Base-by-base conservation (phyloP, 2,797 vertebrate species). In the Macroramphosus scolopax region DNA sequence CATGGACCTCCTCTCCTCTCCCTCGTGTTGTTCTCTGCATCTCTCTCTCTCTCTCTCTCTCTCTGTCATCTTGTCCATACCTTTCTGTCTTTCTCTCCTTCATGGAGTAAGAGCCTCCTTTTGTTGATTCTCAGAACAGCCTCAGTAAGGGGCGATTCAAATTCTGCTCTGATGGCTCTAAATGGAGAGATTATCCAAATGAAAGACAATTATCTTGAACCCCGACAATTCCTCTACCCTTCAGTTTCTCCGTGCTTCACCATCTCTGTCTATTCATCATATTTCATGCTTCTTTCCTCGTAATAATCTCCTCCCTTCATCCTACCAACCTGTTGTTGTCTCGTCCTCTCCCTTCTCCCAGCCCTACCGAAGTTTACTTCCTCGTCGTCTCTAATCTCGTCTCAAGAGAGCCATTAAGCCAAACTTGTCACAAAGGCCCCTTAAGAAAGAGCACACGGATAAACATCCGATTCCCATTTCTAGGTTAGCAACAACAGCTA, bases 151-250 rank as follows among this genome's bases (percentile, higher is more conserved):
- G 74, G 64, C 61, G 68, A 80, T 68, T 78, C 60, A 68, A 76
- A 72, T 62, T 63, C 72, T 76, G 81, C 83, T 85, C 78, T 87
- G 79, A 85, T 78, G 74, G 80, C 68, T 82, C 73, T 75, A 79
- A 83, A 84, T 85, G 72, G 75, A 63, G 63, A 82, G 76, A 84
- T 87, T 86, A 87, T 75, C 80, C 67, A 86, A 84, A 80, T 73
- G 77, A 84, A 83, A 81, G 75, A 72, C 78, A 81, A 81, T 86
- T 83, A 82, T 70, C 63, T 52, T 52, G 77, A 72, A 60, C 53
- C 55, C 72, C 60, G 75, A 79, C 65, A 64, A 56, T 66, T 59
- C 50, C 63, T n/a, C 58, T 49, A 61, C 45, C 67, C 51, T 67
- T 75, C 63, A 68, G 18, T 58, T 67, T 65, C 47, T 43, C 18